These are phyloP conservation scores for Caradrina clavipalpis DNA, from an alignment of 2,888 invertebrate species.

Conservation along the genomic window DNA sequence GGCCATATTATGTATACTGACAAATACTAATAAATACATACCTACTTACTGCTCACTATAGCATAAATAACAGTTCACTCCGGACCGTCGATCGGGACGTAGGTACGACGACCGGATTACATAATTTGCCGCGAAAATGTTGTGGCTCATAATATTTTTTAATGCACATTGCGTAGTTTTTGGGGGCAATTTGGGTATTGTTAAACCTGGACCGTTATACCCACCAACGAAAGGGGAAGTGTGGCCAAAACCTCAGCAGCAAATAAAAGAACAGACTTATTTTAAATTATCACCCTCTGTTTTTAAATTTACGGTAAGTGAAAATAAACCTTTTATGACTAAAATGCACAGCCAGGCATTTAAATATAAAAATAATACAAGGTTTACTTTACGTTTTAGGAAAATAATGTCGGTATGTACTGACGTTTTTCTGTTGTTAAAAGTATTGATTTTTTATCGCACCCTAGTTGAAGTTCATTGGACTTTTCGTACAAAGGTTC, in stretches of 20 bases:
- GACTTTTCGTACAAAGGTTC: conserved; percentile 6
- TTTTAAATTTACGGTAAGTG: conserved; percentile 88
- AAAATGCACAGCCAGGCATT: not conserved
- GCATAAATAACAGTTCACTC: conserved; percentile 43
- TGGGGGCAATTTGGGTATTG: conserved; percentile 50
- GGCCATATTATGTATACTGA: conserved; percentile 29
- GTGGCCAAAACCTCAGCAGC: conserved; percentile 93
- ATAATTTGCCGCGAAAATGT: conserved; percentile 66
- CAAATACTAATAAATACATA: conserved; percentile 21
- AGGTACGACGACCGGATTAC: conserved; percentile 4
- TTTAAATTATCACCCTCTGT: conserved; percentile 85
- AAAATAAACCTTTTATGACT: not conserved
- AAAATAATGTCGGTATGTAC: not conserved
- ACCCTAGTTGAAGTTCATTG: conserved; percentile 7
- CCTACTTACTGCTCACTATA: not conserved
- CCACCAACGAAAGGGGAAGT: conserved; percentile 89
- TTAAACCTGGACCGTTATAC: conserved; percentile 66
- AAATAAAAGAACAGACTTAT: conserved; percentile 82
- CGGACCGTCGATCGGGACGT: conserved; percentile 45
- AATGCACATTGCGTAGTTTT: conserved; percentile 42
- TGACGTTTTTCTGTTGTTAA: conserved; percentile 46
- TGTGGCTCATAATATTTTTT: conserved; percentile 56
- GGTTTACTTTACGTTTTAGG: not conserved
- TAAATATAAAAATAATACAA: not conserved
- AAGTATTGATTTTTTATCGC: conserved; percentile 64